Percentiles rank a stretch among this genome's conserved stretches.
Evolutionary conservation across 2,888 invertebrate species (phyloP).

Genomic region (Lithosia quadra): DNA sequence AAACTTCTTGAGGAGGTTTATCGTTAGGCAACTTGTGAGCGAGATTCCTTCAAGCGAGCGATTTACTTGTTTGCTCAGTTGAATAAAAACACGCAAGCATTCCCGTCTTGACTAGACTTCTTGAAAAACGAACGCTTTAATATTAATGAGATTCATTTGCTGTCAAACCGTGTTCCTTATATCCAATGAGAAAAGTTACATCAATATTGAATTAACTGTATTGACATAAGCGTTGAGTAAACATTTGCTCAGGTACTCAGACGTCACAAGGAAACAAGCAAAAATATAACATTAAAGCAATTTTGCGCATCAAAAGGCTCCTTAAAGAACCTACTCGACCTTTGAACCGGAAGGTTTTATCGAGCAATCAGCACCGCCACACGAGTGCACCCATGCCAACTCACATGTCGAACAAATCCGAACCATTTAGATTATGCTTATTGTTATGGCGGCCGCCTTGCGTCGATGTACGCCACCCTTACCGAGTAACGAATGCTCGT

Average conservation of each 20-base stretch:
- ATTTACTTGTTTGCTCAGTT: too few species aligned
- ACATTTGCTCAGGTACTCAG: conserved; percentile 19
- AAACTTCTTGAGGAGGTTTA: neutral
- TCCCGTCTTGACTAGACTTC: too few species aligned
- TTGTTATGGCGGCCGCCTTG: conserved; percentile 67
- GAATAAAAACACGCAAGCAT: neutral
- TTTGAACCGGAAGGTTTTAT: conserved; percentile 31
- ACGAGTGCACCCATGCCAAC: conserved; percentile 52
- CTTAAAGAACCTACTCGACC: conserved; percentile 31
- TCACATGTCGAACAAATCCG: conserved; percentile 68
- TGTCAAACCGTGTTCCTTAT: neutral
- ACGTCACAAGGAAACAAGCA: conserved; percentile 24
- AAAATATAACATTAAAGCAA: conserved; percentile 36
- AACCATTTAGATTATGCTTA: conserved; percentile 72
- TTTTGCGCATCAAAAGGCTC: conserved; percentile 37
- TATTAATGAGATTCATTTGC: conserved; percentile 2
- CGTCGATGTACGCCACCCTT: conserved; percentile 53
- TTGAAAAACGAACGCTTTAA: neutral
- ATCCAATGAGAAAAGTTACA: neutral
- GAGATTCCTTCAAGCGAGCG: too few species aligned
- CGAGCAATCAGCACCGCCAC: conserved; percentile 53
- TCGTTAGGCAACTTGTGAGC: too few species aligned
- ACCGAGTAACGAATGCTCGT: conserved; percentile 49
- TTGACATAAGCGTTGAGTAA: conserved; percentile 19
- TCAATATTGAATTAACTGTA: conserved; percentile 23